These are phyloP conservation scores for Apodemus speciosus DNA, from an alignment of 2,113 vertebrate genomes.

Conservation along the genomic window DNA sequence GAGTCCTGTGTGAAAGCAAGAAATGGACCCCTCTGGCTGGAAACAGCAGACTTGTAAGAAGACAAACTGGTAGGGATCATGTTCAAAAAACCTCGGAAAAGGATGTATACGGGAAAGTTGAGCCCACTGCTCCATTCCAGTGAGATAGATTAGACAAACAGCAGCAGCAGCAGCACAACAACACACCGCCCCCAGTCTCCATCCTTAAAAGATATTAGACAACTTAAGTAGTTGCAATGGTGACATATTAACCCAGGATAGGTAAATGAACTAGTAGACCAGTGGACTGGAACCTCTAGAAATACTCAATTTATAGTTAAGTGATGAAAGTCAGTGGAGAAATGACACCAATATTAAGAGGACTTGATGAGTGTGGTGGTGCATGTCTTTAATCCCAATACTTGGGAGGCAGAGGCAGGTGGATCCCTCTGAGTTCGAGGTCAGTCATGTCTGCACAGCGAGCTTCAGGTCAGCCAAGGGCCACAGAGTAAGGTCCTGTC, in stretches of 20 bases:
- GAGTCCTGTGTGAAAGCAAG: neutral
- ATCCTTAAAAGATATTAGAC: neutral
- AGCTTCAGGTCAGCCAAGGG: neutral
- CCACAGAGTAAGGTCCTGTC: no score
- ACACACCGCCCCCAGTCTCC: neutral
- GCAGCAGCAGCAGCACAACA: neutral
- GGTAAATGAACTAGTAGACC: neutral
- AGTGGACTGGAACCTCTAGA: conserved; percentile 1
- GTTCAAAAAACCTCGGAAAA: neutral
- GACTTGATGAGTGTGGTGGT: neutral
- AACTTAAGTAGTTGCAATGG: neutral
- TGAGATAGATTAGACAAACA: neutral
- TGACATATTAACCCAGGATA: neutral
- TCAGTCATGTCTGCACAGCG: neutral
- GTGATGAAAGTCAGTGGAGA: neutral
- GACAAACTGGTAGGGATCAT: neutral
- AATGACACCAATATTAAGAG: neutral
- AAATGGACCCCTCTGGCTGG: neutral
- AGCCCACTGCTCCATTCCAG: neutral
- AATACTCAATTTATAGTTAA: neutral
- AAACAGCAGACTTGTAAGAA: neutral
- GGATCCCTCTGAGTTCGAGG: neutral
- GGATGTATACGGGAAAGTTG: neutral
- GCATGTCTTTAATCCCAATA: neutral
- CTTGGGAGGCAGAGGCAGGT: neutral